Conservation (phyloP, 1,140 invertebrate species). For the Hylyphantes graminicola region DNA sequence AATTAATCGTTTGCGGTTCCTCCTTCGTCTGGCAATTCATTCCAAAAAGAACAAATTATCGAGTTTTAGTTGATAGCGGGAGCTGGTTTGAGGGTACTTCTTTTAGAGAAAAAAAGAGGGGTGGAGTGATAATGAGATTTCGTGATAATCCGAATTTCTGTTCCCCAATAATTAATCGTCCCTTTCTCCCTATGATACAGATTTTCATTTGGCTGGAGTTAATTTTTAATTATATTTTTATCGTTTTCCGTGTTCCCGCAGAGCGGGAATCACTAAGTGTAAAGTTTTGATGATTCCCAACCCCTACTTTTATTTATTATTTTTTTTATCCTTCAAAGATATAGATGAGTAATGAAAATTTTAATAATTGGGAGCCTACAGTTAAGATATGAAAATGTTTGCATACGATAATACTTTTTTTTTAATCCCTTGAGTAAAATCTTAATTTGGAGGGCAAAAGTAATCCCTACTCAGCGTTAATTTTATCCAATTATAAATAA, state of each 20-base stretch:
- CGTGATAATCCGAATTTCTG: constrained; percentile 37
- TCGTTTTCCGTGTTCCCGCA: constrained; percentile 1
- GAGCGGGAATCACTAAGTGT: constrained; percentile 1
- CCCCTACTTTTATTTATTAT: too few species aligned
- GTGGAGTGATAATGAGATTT: constrained; percentile 42
- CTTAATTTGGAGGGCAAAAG: too few species aligned
- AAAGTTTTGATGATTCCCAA: constrained; percentile 8
- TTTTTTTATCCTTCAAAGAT: too few species aligned
- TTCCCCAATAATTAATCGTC: constrained; percentile 51
- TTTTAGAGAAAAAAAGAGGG: neutral
- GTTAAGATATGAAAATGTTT: too few species aligned
- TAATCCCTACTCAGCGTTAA: too few species aligned
- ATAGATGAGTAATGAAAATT: too few species aligned
- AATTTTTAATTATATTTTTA: constrained; percentile 53
- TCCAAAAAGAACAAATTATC: constrained; percentile 38
- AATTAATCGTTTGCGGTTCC: too few species aligned
- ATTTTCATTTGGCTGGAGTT: neutral
- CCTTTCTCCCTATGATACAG: constrained; percentile 3
- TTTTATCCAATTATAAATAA: too few species aligned
- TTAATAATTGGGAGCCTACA: too few species aligned
- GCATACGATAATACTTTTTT: too few species aligned
- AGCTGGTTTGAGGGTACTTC: neutral
- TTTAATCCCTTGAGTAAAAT: too few species aligned
- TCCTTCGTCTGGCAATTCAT: neutral
- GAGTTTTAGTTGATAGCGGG: neutral